Base-by-base conservation (phyloP, 1,140 invertebrate species). In the Lerema accius region DNA sequence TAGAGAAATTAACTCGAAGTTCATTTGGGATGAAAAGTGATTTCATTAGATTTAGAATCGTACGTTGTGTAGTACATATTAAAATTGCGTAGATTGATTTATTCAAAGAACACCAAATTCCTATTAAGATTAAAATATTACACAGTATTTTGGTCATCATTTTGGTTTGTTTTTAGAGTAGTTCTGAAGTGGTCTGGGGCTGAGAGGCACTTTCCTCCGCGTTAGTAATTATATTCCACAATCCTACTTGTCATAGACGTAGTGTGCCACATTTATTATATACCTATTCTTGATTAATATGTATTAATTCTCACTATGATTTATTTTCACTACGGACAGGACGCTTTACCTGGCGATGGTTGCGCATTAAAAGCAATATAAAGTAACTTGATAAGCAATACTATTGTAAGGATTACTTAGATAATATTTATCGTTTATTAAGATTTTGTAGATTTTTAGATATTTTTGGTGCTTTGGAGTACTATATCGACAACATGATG, bases 351-450 rank as follows among this genome's bases (percentile, higher is more conserved):
- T 60, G 72, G 77, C 73, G 76, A 84, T 63, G 84, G 79, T 82
- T 71, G 81, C 86, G 83, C 79, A 80, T 80, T 46, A 75, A 71
- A 87, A 87, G 86, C 86, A 87, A 89, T 89, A 89, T 83, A 71
- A 80, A 69, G 82, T 85, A 82, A 89, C 76, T 76, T 63, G 68
- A 84, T 84, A 87, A 89, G 86, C 83, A 87, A 89, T 89, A 89
- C 69, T 84, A 86, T 10, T 42, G 66, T 84, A 86, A 74, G 71
- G 72, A 75, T 74, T 78, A 80, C 40, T 59, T 83, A 81, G 71
- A 76, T 66, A 68, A 75, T 73, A 82, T 70, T 70, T 75, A 69
- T 71, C 68, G 56, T 81, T 80, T 73, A 80, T 70, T 74, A 71
- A 82, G 71, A 77, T 80, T 80, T 76, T 71, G 83, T 87, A 87